Evolutionary conservation across 1,140 invertebrate species (phyloP).

Genomic region (Spodoptera frugiperda): DNA sequence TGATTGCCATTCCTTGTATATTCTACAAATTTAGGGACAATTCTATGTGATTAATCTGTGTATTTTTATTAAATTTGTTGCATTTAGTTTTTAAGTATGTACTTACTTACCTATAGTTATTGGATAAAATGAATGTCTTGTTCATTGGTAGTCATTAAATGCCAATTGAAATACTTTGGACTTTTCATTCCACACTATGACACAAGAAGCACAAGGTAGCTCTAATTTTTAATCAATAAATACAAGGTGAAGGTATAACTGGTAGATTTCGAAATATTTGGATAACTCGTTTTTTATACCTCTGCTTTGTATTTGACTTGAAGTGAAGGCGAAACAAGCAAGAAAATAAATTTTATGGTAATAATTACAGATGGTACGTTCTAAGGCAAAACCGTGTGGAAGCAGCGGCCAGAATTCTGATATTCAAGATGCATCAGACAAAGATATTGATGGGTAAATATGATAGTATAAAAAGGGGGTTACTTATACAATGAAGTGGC

Average conservation of each 20-base stretch:
- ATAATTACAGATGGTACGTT: conserved; percentile 80
- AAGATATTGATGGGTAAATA: conserved; percentile 83
- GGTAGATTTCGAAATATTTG: background rate
- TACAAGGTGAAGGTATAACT: conserved; percentile 5
- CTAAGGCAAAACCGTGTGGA: conserved; percentile 70
- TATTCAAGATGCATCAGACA: conserved; percentile 71
- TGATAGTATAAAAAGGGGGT: conserved; percentile 34
- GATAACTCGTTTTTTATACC: background rate
- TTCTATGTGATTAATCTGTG: background rate
- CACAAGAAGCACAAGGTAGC: conserved; percentile 5
- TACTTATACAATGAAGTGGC: background rate
- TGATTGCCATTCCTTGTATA: background rate
- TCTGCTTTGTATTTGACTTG: conserved; percentile 8
- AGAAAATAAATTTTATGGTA: conserved; percentile 57
- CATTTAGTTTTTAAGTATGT: conserved; percentile 2
- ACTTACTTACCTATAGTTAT: no score
- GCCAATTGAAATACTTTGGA: conserved; percentile 24
- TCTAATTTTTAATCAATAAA: background rate
- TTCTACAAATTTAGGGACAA: background rate
- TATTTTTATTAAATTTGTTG: background rate
- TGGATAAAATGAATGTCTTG: conserved; percentile 4
- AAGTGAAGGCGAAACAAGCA: background rate
- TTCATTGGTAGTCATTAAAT: conserved; percentile 32
- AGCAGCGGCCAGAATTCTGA: conserved; percentile 76
- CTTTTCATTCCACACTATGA: conserved; percentile 39